Evolutionary conservation across 2,888 invertebrate species (phyloP), one percentile per base, ranked within the genome.

Genomic region (Melanophora roralis): DNA sequence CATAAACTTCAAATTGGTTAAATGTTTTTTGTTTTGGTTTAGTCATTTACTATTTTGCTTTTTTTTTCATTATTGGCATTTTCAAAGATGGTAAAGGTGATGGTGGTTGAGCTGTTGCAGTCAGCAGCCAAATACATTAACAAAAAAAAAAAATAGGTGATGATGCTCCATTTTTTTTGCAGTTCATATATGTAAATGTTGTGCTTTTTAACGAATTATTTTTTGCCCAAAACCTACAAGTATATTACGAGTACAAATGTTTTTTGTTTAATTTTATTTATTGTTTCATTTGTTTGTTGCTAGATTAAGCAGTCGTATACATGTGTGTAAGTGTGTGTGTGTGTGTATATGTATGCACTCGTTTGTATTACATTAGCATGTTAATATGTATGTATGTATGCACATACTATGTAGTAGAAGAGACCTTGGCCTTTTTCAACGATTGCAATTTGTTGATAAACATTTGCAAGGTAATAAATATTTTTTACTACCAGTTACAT

Each of bases 401-500:
- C 27, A 19, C 32, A 45, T 62, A 27, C 12, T 6, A 16, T 53
- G 45, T 51, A 51, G 53, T 27, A 55, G 32, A 65, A 23, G 65
- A 82, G 82, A 82, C 82, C 83, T 83, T 82, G 83, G 82, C 82
- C 83, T 82, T 83, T 81, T 73, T 68, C 45, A 73, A 77, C 86
- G 87, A 87, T 87, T 87, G 85, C 87, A 88, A 87, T 86, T 88
- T 87, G 87, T 88, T 88, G 87, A 87, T 87, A 87, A 87, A 86
- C 86, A 86, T 88, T 87, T 86, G 86, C 86, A 84, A 85, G 84
- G 88, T 85, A 87, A 87, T 87, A 87, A 87, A 87, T 87, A 82
- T 81, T 82, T 82, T 69, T 73, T 67, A 77, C 76, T 77, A 77
- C 72, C 47, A 78, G 72, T 76, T 67, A 72, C 80, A 80, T 71